Evolutionary conservation across 2,113 vertebrate species (phyloP), one percentile per base, ranked within the genome.

Genomic region (Poeciliopsis turrubarensis): DNA sequence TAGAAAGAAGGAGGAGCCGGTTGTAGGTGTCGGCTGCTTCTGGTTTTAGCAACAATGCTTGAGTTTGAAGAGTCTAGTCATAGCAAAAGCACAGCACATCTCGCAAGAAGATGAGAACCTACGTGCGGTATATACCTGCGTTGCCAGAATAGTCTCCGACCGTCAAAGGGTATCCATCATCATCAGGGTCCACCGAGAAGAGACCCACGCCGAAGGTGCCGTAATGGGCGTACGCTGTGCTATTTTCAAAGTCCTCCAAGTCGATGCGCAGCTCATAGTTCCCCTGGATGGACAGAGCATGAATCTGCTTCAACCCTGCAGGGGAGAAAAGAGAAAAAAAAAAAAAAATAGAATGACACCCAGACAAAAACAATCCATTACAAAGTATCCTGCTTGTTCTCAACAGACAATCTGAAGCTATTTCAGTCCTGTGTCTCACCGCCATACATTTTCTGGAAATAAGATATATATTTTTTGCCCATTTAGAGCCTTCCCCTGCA

Each of bases 161-260:
- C 0, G 94, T 96, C 86, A 99, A 78, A 1, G 98, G 97, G 91
- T 97, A 99, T 71, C 97, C 97, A 0, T 99, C 98, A 78, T 97
- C 97, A 74, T 99, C 98, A 0, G 98, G 94, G 87, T 99, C 96
- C 0, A 99, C 98, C 0, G 98, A 98, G 92, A 97, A 98, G 66
- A 99, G 91, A n/a, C 97, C 98, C 32, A 99, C 97, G 0, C 96
- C 95, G 0, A 99, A 99, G 79, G 94, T 96, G 29, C 95, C 94
- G 0, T 99, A 99, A 82, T 92, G 98, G 44, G 98, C 98, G 0
- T 95, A 97, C 25, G 97, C 96, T 0, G 97, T 99, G 90, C 95
- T 93, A 0, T 99, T 99, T 87, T 99, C 97, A 0, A 99, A 99
- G 91, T 99, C 98, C 74, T 97, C 95, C 82, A 99, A 88, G 92